Evolutionary conservation across 2,113 vertebrate species (phyloP).

Genomic region (Ardeotis arabs): DNA sequence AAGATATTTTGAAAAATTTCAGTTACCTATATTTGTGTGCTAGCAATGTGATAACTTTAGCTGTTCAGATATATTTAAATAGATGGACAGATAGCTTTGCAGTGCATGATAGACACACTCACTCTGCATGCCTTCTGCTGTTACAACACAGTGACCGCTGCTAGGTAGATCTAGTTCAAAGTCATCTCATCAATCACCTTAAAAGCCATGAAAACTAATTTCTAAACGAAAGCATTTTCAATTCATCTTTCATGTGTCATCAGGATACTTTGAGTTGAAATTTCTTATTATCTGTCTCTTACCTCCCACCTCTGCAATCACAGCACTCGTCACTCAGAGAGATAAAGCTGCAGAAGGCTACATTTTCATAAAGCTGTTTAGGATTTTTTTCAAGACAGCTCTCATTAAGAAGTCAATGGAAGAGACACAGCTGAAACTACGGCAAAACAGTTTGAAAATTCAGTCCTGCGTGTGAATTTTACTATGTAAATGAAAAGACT

Average conservation of each 20-base stretch:
- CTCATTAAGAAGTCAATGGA: constrained; percentile 15
- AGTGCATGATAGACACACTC: neutral
- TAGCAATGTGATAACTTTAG: neutral
- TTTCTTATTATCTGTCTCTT: constrained; percentile 53
- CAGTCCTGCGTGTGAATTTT: neutral
- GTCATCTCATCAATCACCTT: constrained; percentile 51
- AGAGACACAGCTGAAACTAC: neutral
- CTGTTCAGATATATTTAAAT: neutral
- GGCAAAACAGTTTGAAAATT: neutral
- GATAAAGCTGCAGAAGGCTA: neutral
- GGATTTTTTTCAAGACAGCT: neutral
- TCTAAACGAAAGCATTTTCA: constrained; percentile 54
- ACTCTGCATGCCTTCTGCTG: neutral
- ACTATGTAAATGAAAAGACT: neutral
- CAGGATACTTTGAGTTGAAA: constrained; percentile 20
- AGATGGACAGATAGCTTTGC: neutral
- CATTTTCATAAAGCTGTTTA: constrained; percentile 3
- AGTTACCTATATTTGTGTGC: neutral
- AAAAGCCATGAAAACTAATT: constrained; percentile 51
- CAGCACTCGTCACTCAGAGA: constrained; percentile 9
- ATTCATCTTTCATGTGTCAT: constrained; percentile 45
- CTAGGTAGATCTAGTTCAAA: neutral
- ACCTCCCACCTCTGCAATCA: constrained; percentile 48
- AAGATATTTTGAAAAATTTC: neutral
- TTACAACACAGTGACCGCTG: neutral